Evolutionary conservation across 2,797 vertebrate genomes (phyloP).

Genomic region (Syngnathus rostellatus): DNA sequence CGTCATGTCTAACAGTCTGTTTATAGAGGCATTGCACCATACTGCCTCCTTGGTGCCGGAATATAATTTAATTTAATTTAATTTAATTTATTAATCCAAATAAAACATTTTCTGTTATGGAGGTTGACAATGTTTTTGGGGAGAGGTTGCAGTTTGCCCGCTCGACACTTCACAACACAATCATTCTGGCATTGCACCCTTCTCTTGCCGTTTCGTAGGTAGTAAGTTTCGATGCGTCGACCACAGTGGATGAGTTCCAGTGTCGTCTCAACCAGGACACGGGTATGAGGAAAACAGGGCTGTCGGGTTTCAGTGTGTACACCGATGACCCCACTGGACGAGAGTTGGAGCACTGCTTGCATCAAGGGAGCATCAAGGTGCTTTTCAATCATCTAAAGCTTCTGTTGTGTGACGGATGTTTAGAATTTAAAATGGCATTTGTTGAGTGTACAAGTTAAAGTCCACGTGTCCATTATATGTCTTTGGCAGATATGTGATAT

Average conservation of each 20-base stretch:
- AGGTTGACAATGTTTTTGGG: too few relatives aligned
- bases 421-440: neutral
- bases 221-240: constrained; percentile 93
- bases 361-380: constrained; percentile 85
- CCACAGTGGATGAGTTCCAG: constrained; percentile 96
- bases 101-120: neutral
- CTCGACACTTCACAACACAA: too few relatives aligned
- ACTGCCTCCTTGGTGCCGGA: too few relatives aligned
- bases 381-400: neutral
- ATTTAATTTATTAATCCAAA: too few relatives aligned
- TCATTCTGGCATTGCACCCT: too few relatives aligned
- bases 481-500: constrained; percentile 88
- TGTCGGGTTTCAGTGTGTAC: constrained; percentile 90
- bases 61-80: too few relatives aligned
- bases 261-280: constrained; percentile 89
- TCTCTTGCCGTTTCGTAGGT: constrained; percentile 64
- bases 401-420: neutral
- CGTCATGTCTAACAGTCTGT: neutral
- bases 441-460: neutral
- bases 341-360: constrained; percentile 86
- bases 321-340: constrained; percentile 91
- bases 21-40: neutral
- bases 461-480: neutral
- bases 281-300: constrained; percentile 82
- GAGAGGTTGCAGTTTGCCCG: too few relatives aligned